Conservation (phyloP, 92 coral and sea anemone genomes). For the Metridium senile region DNA sequence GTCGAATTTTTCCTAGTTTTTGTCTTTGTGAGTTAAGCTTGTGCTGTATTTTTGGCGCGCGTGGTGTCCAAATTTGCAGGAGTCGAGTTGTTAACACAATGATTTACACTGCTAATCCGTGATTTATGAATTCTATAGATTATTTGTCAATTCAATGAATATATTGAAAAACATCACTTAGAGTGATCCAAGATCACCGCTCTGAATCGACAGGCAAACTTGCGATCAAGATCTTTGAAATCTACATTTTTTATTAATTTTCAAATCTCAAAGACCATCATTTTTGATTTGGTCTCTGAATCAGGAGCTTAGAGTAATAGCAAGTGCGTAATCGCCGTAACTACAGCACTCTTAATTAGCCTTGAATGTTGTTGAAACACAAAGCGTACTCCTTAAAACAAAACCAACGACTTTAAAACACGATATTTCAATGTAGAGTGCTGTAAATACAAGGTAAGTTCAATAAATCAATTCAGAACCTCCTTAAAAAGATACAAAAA, state of each 20-base stretch:
- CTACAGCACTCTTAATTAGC: not conserved
- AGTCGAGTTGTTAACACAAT: not conserved
- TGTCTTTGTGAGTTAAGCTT: too few species aligned
- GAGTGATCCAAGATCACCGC: not conserved
- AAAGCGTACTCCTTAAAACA: not conserved
- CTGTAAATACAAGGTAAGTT: not conserved
- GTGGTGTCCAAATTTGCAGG: not conserved
- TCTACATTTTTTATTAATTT: constrained; percentile 15
- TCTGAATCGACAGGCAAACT: not conserved
- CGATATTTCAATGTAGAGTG: not conserved
- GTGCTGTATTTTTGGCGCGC: too few species aligned
- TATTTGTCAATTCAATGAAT: constrained; percentile 12
- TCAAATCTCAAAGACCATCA: not conserved
- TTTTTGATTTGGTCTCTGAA: not conserved
- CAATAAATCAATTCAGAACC: not conserved
- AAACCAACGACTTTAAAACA: not conserved
- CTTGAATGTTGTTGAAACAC: not conserved
- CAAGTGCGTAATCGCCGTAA: not conserved
- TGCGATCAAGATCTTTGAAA: not conserved
- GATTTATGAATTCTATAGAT: not conserved
- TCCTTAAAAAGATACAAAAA: not conserved
- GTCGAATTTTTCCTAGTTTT: not conserved
- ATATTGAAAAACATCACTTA: not conserved
- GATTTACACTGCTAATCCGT: constrained; percentile 10
- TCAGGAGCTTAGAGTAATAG: not conserved